A percentile compares a stretch with the other conserved stretches of the same genome.
These are phyloP conservation scores for Phataginus tricuspis DNA, from an alignment of 2,797 vertebrate genomes.

Conservation along the genomic window DNA sequence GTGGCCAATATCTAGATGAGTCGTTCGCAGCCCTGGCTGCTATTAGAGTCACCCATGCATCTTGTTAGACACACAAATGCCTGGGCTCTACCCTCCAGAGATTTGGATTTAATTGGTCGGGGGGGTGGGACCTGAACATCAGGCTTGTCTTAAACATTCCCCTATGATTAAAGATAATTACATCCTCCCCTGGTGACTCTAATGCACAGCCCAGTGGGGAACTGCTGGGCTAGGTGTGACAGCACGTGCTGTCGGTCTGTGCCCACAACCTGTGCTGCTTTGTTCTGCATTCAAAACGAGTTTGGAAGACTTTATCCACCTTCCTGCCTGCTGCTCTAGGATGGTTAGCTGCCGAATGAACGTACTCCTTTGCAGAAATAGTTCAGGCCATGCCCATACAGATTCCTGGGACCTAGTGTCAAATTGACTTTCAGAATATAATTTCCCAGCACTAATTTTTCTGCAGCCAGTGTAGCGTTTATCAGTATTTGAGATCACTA, in stretches of 20 bases:
- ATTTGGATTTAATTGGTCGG: neutral
- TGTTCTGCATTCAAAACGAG: neutral
- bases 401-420: neutral
- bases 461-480: neutral
- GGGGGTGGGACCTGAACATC: neutral
- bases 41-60: neutral
- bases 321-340: neutral
- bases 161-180: neutral
- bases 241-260: accelerated
- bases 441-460: neutral
- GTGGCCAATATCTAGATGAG: neutral
- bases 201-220: neutral
- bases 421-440: neutral
- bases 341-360: neutral
- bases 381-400: too few relatives aligned
- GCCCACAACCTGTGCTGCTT: too few relatives aligned
- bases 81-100: neutral
- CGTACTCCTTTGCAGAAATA: neutral
- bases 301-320: neutral
- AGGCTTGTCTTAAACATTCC: neutral
- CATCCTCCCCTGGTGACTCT: neutral
- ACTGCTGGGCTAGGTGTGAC: neutral
- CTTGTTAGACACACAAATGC: neutral
- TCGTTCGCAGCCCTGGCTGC: neutral
- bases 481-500: neutral